Evolutionary conservation across 2,797 vertebrate genomes (phyloP).

Genomic region (Eremophila alpestris): DNA sequence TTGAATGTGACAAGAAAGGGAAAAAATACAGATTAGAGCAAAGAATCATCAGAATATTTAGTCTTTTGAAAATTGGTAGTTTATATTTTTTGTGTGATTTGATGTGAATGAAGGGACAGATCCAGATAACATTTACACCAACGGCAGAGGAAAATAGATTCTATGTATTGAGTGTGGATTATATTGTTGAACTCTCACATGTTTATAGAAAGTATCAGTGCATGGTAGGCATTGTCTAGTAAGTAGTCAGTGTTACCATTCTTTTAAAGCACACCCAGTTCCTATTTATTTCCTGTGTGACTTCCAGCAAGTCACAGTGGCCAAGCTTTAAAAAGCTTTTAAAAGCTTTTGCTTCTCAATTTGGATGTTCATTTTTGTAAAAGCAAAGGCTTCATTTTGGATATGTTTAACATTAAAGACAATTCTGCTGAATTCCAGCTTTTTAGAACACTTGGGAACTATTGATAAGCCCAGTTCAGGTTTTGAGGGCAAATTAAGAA

Average conservation of each 20-base stretch:
- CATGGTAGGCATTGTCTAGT: neutral
- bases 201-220: neutral
- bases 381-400: neutral
- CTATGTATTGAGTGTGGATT: neutral
- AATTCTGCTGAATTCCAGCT: neutral
- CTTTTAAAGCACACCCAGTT: neutral
- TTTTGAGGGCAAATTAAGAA: neutral
- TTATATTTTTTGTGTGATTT: slow-evolving; percentile 52
- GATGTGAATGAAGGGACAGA: slow-evolving; percentile 41
- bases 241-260: neutral
- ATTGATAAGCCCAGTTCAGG: neutral
- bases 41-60: slow-evolving; percentile 63
- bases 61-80: slow-evolving; percentile 56
- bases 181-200: neutral
- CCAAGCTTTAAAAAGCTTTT: neutral
- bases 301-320: neutral
- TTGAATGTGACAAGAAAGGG: slow-evolving; percentile 53
- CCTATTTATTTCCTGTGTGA: neutral
- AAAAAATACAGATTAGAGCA: slow-evolving; percentile 54
- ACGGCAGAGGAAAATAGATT: neutral
- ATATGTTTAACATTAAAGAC: neutral
- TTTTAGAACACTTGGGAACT: neutral
- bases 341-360: neutral
- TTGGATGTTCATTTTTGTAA: neutral
- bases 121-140: slow-evolving; percentile 40